Evolutionary conservation across 2,797 vertebrate genomes (phyloP).

Genomic region (Propithecus perrieri): DNA sequence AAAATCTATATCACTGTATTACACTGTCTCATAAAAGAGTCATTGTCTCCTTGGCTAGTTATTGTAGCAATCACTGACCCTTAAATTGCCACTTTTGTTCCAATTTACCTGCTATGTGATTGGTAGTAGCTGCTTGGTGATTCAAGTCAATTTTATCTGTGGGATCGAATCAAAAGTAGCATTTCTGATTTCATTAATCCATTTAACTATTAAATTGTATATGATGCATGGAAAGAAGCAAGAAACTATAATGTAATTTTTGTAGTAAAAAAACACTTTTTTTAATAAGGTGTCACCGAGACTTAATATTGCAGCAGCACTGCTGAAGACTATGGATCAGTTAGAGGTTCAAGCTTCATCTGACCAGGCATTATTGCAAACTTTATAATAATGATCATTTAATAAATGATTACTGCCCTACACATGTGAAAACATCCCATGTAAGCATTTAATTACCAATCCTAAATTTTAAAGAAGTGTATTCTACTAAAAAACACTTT

Average conservation of each 20-base stretch:
- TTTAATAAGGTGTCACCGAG: background rate
- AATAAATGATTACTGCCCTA: conserved; percentile 34
- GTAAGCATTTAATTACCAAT: conserved; percentile 78
- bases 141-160: conserved; percentile 20
- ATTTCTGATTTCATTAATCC: conserved; percentile 15
- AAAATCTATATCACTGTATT: background rate
- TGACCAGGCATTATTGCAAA: conserved; percentile 59
- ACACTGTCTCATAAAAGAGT: background rate
- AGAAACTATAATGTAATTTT: background rate
- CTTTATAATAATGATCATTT: conserved; percentile 59
- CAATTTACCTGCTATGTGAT: background rate
- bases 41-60: background rate
- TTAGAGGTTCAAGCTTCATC: conserved; percentile 34
- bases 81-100: background rate
- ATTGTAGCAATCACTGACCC: background rate
- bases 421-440: conserved; percentile 54
- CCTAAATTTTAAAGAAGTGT: conserved; percentile 67
- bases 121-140: background rate
- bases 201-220: background rate
- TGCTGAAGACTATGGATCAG: conserved; percentile 21
- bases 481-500: conserved; percentile 58
- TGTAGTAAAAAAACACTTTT: background rate
- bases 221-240: background rate
- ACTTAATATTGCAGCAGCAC: conserved; percentile 54
- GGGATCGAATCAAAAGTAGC: background rate